These are phyloP conservation scores for Cottus gobio DNA, from an alignment of 2,113 vertebrate species.

Conservation along the genomic window DNA sequence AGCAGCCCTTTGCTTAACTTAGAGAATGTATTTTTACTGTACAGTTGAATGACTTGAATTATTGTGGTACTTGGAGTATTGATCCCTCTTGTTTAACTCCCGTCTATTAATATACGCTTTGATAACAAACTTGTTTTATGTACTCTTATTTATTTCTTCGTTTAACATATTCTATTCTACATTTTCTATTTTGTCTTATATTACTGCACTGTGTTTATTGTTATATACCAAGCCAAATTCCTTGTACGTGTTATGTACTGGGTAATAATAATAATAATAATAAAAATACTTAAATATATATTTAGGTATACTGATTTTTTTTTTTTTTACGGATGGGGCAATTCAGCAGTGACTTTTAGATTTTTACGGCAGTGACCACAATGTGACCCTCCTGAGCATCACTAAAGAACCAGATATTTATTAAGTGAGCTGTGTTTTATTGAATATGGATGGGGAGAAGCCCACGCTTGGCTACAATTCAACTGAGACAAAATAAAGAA, in stretches of 20 bases:
- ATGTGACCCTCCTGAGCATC: conserved; percentile 5
- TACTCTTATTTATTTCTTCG: not conserved
- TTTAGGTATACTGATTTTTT: not conserved
- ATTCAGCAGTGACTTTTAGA: not conserved
- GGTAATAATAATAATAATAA: not conserved
- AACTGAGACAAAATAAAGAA: conserved; percentile 51
- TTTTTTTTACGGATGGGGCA: not conserved
- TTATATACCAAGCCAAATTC: not conserved
- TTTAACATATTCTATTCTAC: not conserved
- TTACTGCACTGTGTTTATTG: not conserved
- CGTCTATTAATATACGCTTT: not conserved
- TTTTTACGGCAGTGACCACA: conserved; percentile 28
- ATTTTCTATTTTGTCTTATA: not conserved
- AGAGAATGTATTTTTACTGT: not conserved
- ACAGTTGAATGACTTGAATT: not conserved
- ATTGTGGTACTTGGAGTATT: not conserved
- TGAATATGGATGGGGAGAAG: conserved; percentile 25
- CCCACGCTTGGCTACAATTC: conserved; percentile 13
- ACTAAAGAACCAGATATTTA: conserved; percentile 35
- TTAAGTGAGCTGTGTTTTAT: conserved; percentile 24
- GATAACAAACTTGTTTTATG: not conserved
- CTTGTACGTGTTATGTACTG: not conserved
- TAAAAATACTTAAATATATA: not conserved
- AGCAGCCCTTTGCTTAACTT: not conserved
- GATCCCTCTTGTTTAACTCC: not conserved